Percentiles rank a stretch among this genome's conserved stretches.
phyloP scores from a whole-genome alignment of 1,140 invertebrate genomes.

The Sinella curviseta region DNA sequence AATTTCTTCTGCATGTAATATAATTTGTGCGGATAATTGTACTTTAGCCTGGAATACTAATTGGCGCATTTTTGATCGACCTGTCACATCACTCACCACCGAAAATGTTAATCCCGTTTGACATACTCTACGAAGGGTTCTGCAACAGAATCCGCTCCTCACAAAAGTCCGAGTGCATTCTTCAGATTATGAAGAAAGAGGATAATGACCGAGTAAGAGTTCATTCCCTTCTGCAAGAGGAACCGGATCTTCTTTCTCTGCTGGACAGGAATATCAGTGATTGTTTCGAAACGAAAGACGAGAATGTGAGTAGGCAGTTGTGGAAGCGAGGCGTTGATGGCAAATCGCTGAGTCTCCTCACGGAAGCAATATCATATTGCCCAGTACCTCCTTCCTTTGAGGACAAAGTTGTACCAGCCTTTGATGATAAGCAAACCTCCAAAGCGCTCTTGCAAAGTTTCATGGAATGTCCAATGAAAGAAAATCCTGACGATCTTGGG shows the following conservation, averaged over 20 bases:
- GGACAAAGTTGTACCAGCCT: not conserved
- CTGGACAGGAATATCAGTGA: constrained; percentile 9
- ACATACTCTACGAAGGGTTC: constrained; percentile 40
- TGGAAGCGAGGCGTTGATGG: not conserved
- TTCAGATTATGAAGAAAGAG: constrained; percentile 32
- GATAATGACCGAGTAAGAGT: constrained; percentile 31
- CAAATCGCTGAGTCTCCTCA: not conserved
- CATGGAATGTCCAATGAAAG: not conserved
- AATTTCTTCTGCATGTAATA: no score
- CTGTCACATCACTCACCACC: not conserved
- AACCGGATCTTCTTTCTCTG: constrained; percentile 15
- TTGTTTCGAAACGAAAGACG: constrained; percentile 9
- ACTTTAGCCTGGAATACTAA: no score
- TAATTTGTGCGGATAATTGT: no score
- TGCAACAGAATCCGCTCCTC: constrained; percentile 24
- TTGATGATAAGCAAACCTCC: not conserved
- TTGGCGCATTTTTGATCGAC: no score
- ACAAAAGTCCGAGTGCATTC: constrained; percentile 33
- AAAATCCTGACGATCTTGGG: not conserved
- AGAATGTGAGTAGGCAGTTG: not conserved
- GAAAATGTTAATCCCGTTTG: constrained; percentile 34
- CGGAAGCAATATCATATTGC: not conserved
- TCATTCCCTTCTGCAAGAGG: constrained; percentile 16
- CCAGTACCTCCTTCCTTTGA: not conserved
- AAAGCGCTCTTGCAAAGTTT: not conserved